Conservation (phyloP, 2,888 invertebrate genomes). For the Coenonympha arcania region DNA sequence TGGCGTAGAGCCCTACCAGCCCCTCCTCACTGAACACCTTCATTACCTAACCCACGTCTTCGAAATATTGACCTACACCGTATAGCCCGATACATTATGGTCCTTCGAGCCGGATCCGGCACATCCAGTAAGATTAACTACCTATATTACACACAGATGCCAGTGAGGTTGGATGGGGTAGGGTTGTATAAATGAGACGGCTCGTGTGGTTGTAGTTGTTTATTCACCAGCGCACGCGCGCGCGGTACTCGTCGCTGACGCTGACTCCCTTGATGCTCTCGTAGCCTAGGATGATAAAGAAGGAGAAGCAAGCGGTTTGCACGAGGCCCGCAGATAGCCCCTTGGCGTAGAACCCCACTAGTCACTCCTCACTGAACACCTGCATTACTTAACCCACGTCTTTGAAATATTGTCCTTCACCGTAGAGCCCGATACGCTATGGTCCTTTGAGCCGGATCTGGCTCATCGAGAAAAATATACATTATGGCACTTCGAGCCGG, state of each 20-base stretch:
- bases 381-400: constrained; percentile 84
- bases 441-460: too few species aligned
- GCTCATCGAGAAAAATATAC: too few species aligned
- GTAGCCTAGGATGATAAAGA: constrained; percentile 95
- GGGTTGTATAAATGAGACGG: constrained; percentile 23
- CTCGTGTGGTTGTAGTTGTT: constrained; percentile 8
- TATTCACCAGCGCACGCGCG: constrained; percentile 86
- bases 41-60: constrained; percentile 85
- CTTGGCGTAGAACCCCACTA: constrained; percentile 86
- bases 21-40: constrained; percentile 89
- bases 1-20: constrained; percentile 84
- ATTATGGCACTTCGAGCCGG: too few species aligned
- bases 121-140: too few species aligned
- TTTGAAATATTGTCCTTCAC: too few species aligned
- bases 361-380: constrained; percentile 88
- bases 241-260: constrained; percentile 89
- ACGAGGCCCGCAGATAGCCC: constrained; percentile 91
- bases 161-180: too few species aligned
- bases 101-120: too few species aligned
- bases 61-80: too few species aligned
- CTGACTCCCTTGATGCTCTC: constrained; percentile 96
- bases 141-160: too few species aligned
- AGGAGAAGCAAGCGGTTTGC: constrained; percentile 94
- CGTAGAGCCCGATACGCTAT: too few species aligned
- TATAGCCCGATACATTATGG: too few species aligned